A percentile compares a stretch with the other conserved stretches of the same genome.
Conservation (phyloP, 37 sponge, comb jelly and placozoan genomes). For the Spongia lamella region DNA sequence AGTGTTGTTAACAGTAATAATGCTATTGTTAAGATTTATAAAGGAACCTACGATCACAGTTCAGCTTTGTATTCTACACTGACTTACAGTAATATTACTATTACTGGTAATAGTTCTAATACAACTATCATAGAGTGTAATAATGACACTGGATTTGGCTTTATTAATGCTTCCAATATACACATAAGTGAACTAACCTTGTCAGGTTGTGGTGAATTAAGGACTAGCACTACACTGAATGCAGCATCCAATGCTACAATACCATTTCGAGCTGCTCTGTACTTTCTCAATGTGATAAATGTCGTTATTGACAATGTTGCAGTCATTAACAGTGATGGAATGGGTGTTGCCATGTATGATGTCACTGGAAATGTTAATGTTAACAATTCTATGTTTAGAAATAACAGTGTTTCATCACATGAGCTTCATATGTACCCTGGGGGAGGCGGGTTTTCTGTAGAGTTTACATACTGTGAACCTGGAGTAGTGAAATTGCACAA, state of each 20-base stretch:
- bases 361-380: conserved; percentile 10
- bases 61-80: background rate
- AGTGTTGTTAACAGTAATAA: background rate
- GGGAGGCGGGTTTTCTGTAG: no score
- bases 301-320: background rate
- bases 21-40: background rate
- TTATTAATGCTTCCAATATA: background rate
- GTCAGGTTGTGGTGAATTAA: background rate
- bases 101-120: background rate
- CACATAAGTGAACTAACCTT: background rate
- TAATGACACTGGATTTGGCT: background rate
- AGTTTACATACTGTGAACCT: no score
- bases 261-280: background rate
- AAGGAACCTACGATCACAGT: conserved; percentile 1
- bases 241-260: background rate
- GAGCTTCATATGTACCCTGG: background rate
- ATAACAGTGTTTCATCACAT: no score
- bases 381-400: no score
- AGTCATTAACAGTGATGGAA: conserved; percentile 4
- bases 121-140: background rate
- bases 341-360: conserved; percentile 18
- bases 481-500: no score
- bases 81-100: background rate
- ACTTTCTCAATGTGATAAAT: background rate
- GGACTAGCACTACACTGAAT: conserved; percentile 1